Conservation (phyloP, 2,113 vertebrate genomes). For the Stomatorhinus ivindoensis region DNA sequence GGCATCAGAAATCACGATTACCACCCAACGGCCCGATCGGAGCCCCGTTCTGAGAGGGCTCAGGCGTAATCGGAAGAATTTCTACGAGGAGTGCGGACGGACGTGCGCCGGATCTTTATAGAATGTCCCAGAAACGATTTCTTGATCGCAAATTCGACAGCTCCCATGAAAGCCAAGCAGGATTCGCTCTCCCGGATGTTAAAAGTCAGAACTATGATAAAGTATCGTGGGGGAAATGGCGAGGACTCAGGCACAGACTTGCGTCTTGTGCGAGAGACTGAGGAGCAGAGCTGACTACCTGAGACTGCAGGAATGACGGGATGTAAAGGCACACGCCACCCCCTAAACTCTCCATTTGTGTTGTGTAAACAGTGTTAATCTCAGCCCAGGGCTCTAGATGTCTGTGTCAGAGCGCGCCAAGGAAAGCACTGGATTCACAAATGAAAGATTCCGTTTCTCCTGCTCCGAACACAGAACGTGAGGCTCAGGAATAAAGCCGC, state of each 20-base stretch:
- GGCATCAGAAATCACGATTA: not conserved
- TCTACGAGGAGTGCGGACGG: not conserved
- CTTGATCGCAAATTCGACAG: not conserved
- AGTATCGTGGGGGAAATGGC: not conserved
- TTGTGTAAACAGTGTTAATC: slow-evolving; percentile 40
- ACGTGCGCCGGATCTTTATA: not conserved
- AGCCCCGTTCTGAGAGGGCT: not conserved
- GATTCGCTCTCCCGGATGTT: not conserved
- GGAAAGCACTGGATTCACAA: slow-evolving; percentile 32
- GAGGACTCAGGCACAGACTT: slow-evolving; percentile 16
- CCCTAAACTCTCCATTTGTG: slow-evolving; percentile 25
- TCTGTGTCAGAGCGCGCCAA: slow-evolving; percentile 26
- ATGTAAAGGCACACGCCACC: slow-evolving; percentile 28
- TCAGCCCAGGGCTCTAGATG: slow-evolving; percentile 31
- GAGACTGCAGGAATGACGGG: slow-evolving; percentile 35
- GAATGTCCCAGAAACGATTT: not conserved
- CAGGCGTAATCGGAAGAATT: not conserved
- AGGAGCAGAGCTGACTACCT: slow-evolving; percentile 9
- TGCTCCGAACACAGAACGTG: slow-evolving; percentile 24
- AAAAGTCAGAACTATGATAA: not conserved
- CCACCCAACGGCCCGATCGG: not conserved
- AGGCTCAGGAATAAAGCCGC: slow-evolving; percentile 36
- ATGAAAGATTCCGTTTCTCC: slow-evolving; percentile 36
- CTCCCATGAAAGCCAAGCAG: not conserved
- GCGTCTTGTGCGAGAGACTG: slow-evolving; percentile 10